phyloP scores from a whole-genome alignment of 2,113 vertebrate genomes.

The Microtus richardsoni region DNA sequence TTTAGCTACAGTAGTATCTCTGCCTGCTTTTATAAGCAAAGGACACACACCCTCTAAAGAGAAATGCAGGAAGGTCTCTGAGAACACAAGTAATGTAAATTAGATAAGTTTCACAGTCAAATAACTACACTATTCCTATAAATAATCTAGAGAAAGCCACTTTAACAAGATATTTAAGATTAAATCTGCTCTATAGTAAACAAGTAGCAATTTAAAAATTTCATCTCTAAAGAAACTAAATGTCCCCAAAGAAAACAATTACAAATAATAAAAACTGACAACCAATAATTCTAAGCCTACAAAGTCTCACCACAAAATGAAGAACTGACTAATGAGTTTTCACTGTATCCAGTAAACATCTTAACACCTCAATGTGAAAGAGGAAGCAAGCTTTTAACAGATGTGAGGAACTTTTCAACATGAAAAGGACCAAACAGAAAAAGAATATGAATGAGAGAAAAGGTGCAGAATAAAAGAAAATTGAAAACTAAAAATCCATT shows the following conservation, averaged over 20 bases:
- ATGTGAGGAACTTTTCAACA: constrained; percentile 13
- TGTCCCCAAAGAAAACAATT: not conserved
- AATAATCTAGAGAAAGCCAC: not conserved
- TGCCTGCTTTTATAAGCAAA: constrained; percentile 38
- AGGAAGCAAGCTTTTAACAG: constrained; percentile 19
- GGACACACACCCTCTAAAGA: not conserved
- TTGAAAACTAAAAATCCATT: not conserved
- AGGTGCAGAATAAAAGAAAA: constrained; percentile 6
- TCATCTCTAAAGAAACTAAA: constrained; percentile 9
- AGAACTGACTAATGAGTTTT: not conserved
- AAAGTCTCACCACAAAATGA: not conserved
- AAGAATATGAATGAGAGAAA: constrained; percentile 11
- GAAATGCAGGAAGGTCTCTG: not conserved
- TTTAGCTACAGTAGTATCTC: not conserved
- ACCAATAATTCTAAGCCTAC: not conserved
- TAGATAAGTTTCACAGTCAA: constrained; percentile 25
- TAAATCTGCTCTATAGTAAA: not conserved
- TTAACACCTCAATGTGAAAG: constrained; percentile 7
- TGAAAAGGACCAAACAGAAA: constrained; percentile 27
- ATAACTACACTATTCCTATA: constrained; percentile 22
- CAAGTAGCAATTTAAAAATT: not conserved
- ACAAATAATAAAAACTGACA: not conserved
- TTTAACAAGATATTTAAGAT: not conserved
- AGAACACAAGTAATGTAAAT: constrained; percentile 27
- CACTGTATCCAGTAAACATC: not conserved